Evolutionary conservation across 2,797 vertebrate genomes (phyloP), one percentile per base, ranked within the genome.

Genomic region (Labroides dimidiatus): DNA sequence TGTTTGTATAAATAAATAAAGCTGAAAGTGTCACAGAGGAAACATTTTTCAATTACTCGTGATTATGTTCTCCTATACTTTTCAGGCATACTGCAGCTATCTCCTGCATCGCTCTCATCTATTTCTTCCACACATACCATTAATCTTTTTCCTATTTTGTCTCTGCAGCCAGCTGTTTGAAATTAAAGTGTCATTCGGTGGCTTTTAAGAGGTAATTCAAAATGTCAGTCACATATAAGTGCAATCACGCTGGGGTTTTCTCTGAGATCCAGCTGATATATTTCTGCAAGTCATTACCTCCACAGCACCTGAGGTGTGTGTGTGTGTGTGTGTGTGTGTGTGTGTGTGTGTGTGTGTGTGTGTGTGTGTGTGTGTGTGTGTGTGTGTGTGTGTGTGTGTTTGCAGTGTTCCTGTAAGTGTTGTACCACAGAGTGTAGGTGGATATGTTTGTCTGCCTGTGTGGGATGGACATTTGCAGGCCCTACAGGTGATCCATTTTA

Each of bases 401-500:
- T 66, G 72, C 30, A 20, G 58, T 70, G 69, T 64, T 68, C 58
- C 64, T 61, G 50, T 67, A 41, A 27, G 68, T 53, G 50, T 39
- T 79, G 60, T 75, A 42, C 56, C 71, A 57, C 67, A 60, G 64
- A 41, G 73, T 78, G 83, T 80, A 76, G 77, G 81, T 64, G 78
- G 79, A 71, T 63, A 68, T 64, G 81, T 78, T 81, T 71, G 86
- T 91, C 78, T 88, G 82, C 71, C 64, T 72, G 76, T 60, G 87
- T 89, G 77, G 78, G 82, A 73, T 68, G 70, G 60, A 70, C 11
- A 23, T 64, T 79, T 21, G 43, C 75, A 36, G 71, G 64, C 24
- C 45, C 77, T 65, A 15, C 17, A 44, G 63, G 57, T 53, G 61
- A 39, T 50, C 50, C 16, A 11, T 67, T 78, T 72, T 42, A 53